Evolutionary conservation across 2,797 vertebrate genomes (phyloP).

Genomic region (Squalus acanthias): DNA sequence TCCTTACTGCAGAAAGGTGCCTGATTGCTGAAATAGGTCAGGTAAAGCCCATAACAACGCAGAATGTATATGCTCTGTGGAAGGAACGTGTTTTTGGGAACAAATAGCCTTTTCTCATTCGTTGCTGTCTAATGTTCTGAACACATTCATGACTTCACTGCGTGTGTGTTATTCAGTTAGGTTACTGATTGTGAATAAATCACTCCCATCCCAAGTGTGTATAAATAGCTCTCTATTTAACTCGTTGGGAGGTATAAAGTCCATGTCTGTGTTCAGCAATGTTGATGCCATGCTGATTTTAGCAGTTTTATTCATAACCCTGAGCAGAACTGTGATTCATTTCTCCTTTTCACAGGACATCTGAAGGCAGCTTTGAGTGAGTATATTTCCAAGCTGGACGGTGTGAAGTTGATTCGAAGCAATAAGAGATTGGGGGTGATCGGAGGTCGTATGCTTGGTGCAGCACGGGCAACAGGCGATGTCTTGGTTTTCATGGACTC

Average conservation of each 20-base stretch:
- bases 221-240: not conserved
- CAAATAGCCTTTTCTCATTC: not conserved
- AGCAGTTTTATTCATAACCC: not conserved
- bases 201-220: not conserved
- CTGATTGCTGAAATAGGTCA: not conserved
- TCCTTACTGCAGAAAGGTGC: not conserved
- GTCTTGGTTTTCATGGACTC: slow-evolving; percentile 83
- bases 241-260: not conserved
- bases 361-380: slow-evolving; percentile 72
- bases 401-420: slow-evolving; percentile 76
- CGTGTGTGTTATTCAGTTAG: not conserved
- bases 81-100: not conserved
- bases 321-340: not conserved
- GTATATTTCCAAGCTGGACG: slow-evolving; percentile 66
- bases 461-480: slow-evolving; percentile 68
- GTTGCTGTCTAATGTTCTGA: not conserved
- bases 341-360: slow-evolving; percentile 57
- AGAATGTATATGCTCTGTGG: not conserved
- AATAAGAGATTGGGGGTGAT: slow-evolving; percentile 68
- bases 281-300: not conserved
- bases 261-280: not conserved
- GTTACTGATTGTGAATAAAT: not conserved
- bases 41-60: not conserved
- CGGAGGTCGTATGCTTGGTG: slow-evolving; percentile 70
- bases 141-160: not conserved